Conservation (phyloP, 2,113 vertebrate genomes). For the Gobiocypris rarus region DNA sequence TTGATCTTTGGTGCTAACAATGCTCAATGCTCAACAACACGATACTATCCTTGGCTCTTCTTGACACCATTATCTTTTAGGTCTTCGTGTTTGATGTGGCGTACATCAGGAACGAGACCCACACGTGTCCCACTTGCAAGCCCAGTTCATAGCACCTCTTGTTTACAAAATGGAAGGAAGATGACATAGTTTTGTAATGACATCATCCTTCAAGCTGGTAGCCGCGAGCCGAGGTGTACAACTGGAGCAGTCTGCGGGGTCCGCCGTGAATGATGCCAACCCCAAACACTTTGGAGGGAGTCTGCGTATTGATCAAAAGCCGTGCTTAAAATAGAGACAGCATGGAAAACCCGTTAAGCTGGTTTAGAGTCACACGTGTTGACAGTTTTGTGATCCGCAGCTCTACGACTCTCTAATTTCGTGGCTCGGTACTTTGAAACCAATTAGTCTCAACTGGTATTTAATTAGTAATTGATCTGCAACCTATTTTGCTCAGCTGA, state of each 20-base stretch:
- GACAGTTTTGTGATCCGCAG: background rate
- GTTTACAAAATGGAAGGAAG: conserved; percentile 36
- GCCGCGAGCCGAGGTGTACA: background rate
- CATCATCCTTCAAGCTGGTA: conserved; percentile 40
- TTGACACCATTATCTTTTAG: background rate
- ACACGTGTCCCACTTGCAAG: background rate
- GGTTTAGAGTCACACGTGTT: background rate
- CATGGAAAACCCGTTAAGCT: background rate
- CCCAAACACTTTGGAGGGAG: conserved; percentile 17
- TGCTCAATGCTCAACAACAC: background rate
- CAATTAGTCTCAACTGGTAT: conserved; percentile 20
- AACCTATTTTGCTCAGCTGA: background rate
- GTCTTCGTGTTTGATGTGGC: background rate
- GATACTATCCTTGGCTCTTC: background rate
- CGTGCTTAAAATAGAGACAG: background rate
- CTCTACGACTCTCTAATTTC: background rate
- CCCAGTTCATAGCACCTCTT: conserved; percentile 23
- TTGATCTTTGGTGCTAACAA: no score
- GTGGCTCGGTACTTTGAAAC: background rate
- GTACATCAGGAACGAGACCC: background rate
- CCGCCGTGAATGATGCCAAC: conserved; percentile 15
- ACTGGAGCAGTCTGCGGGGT: background rate
- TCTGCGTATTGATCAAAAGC: conserved; percentile 25
- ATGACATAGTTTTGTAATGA: conserved; percentile 43
- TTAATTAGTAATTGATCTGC: conserved; percentile 44